Evolutionary conservation across 2,888 invertebrate genomes (phyloP), one percentile per base, ranked within the genome.

Genomic region (Lochmaea crataegi): DNA sequence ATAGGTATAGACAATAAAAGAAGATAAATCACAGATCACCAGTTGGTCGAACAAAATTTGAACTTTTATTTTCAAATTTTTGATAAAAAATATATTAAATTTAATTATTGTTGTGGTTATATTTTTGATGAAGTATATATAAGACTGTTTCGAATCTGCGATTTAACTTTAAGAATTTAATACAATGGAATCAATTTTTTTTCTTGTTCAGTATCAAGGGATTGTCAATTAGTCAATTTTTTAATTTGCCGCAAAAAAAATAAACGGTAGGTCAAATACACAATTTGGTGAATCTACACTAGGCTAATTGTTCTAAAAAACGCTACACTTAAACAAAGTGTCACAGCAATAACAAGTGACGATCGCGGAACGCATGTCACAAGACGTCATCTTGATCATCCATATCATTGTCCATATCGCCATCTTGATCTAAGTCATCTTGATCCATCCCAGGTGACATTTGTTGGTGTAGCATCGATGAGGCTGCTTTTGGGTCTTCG

Each of bases 401-500:
- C 75, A 89, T 87, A 80, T 87, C 87, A 84, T 88, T 88, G 83
- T 91, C 91, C 71, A 90, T 82, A 79, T 87, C 87, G 72, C 83
- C 84, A 75, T 87, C 87, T 65, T 86, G 86, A 80, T 87, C 87
- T 67, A 86, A 83, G 78, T 87, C 86, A 74, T 87, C 86, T 51
- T 85, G 85, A 65, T 87, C 87, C 84, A 86, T 83, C 32, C 86
- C 87, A 0, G 87, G 87, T 51, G 87, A 87, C 83, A 86, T 87
- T 76, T 87, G 87, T 75, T 86, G 86, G 76, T 87, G 87, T 42
- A 86, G 81, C 48, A 87, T 80, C 66, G 82, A 83, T 74, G 88
- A 83, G 65, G 87, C 86, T 76, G 89, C 86, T 79, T 92, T 92
- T 68, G 93, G 93, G 81, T 94, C 96, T 83, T 97, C 97, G 85